A percentile compares a stretch with the other conserved stretches of the same genome.
Conservation (phyloP, 1,140 invertebrate species). For the Ditylenchus dipsaci region DNA sequence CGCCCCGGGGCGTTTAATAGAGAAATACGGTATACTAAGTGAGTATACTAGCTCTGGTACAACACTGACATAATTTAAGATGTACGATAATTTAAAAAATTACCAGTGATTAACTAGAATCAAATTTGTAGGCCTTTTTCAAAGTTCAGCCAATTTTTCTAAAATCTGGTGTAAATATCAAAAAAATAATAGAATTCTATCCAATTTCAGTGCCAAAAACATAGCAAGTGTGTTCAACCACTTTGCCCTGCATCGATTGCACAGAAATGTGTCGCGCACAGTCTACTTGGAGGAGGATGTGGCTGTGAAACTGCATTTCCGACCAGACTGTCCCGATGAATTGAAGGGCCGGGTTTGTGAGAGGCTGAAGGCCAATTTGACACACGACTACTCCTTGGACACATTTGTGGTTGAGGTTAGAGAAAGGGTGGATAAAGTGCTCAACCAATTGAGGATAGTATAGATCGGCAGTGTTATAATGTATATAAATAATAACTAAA, state of each 20-base stretch:
- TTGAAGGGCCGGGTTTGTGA: background rate
- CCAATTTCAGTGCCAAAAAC: conserved; percentile 66
- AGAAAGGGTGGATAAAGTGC: background rate
- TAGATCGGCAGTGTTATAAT: no score
- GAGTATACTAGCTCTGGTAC: no score
- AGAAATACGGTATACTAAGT: no score
- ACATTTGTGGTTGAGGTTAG: background rate
- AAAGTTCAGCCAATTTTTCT: background rate
- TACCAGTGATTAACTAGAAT: no score
- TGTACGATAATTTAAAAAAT: no score
- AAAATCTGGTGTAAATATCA: background rate
- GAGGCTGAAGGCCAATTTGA: background rate
- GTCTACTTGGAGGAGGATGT: conserved; percentile 69
- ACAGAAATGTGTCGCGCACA: conserved; percentile 63
- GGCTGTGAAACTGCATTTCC: conserved; percentile 85
- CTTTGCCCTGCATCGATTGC: conserved; percentile 72
- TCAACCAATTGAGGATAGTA: background rate
- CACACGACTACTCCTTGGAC: background rate
- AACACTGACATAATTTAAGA: no score
- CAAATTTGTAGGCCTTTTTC: no score
- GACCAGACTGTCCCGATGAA: conserved; percentile 75
- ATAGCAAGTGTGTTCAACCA: conserved; percentile 89
- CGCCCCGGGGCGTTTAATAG: no score
- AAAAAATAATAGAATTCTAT: background rate
- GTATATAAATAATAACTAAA: no score